These are phyloP conservation scores for Phyllostomus discolor DNA, from an alignment of 2,113 vertebrate species.

Conservation along the genomic window DNA sequence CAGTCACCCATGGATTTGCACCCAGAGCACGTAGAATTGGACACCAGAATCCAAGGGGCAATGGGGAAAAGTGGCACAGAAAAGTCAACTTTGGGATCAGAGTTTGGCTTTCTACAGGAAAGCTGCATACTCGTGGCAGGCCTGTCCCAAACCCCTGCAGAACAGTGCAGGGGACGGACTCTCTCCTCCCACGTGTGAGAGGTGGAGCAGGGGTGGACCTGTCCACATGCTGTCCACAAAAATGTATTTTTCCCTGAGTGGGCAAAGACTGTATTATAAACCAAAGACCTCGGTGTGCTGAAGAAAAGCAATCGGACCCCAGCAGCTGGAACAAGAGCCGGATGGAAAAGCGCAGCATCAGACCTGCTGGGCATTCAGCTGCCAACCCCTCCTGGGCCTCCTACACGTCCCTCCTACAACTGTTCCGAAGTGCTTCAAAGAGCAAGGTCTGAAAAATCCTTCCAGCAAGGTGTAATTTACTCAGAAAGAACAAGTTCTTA, in stretches of 20 bases:
- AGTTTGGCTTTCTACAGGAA: neutral
- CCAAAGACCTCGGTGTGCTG: neutral
- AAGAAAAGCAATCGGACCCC: neutral
- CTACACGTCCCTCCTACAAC: neutral
- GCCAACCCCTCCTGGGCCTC: neutral
- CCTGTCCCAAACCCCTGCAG: neutral
- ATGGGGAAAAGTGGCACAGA: neutral
- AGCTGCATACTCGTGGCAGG: neutral
- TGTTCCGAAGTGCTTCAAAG: neutral
- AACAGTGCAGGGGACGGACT: accelerated
- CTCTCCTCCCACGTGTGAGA: neutral
- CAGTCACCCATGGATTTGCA: neutral
- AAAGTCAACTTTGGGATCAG: neutral
- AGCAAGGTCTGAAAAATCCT: neutral
- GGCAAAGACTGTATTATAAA: neutral
- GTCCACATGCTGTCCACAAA: neutral
- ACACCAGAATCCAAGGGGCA: neutral
- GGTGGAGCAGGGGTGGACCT: accelerated
- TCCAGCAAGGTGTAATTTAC: neutral
- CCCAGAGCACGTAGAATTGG: accelerated
- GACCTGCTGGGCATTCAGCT: neutral
- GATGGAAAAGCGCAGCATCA: neutral
- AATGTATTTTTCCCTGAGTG: neutral
- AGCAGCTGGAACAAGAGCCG: neutral
- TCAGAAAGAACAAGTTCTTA: neutral